A percentile compares a stretch with the other conserved stretches of the same genome.
These are phyloP conservation scores for Holothuria leucospilota DNA, from an alignment of 53 echinoderm and acorn worm genomes.

Conservation along the genomic window DNA sequence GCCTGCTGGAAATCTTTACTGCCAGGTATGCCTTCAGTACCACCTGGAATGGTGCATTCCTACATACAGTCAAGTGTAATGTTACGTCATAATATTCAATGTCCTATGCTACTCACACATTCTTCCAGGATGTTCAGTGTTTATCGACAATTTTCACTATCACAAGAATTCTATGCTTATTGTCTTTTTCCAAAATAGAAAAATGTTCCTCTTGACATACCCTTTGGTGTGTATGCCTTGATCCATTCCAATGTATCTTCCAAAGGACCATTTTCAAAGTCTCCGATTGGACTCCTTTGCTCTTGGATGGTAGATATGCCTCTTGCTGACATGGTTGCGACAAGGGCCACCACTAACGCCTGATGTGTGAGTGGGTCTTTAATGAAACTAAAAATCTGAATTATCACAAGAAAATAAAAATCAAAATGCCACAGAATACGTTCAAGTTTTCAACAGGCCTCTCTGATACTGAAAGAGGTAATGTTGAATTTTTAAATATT, in stretches of 20 bases:
- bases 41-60: no score
- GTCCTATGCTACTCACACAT: no score
- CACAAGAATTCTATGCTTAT: no score
- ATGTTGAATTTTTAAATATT: no score
- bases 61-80: no score
- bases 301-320: constrained; percentile 71
- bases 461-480: no score
- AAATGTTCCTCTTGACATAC: constrained; percentile 34
- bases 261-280: constrained; percentile 83
- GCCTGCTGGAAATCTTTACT: no score
- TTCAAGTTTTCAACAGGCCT: background rate
- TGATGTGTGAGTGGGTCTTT: constrained; percentile 66
- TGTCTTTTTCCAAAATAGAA: no score
- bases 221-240: constrained; percentile 75
- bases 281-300: constrained; percentile 86
- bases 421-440: background rate
- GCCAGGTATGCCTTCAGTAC: no score
- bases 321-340: constrained; percentile 76
- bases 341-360: constrained; percentile 62
- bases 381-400: constrained; percentile 78
- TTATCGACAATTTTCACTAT: no score
- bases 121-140: no score
- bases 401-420: background rate
- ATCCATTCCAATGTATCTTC: constrained; percentile 92
- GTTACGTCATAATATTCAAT: no score